Base-by-base conservation (phyloP, 2,797 vertebrate genomes). In the Mormyrops attenuatus region DNA sequence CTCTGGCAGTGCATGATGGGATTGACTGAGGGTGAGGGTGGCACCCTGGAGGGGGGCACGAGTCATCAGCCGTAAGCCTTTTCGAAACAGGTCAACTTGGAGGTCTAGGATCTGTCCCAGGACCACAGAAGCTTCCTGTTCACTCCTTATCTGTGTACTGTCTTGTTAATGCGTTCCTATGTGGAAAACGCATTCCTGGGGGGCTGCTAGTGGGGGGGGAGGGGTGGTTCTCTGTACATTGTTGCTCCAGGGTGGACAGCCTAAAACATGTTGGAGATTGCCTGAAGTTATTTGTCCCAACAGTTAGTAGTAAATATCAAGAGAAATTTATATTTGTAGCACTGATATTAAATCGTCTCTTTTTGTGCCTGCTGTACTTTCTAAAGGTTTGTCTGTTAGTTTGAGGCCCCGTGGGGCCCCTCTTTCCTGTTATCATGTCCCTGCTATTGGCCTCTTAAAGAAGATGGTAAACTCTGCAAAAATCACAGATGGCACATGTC, bases 1-100 rank as follows among this genome's bases (percentile, higher is more conserved):
- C 6, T 87, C 52, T 17, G 4, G 66, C 91, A 91, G 91, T 89
- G 91, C 92, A 92, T 7, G 89, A 93, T 41, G 90, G 93, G 92
- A 93, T 93, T 91, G 94, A 94, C 94, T 94, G 90, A 93, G 94
- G 93, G 92, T n/a, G 44, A 90, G 94, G 92, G 91, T 53, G 34
- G 60, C 63, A 90, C 89, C 4, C 0, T 91, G 89, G 95, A 94
- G 96, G 95, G 92, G 91, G 90, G 92, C 93, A 92, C 93, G 91
- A 90, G 34, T 41, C 92, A 91, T 93, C 92, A 57, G 85, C 85
- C 52, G 5, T 38, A 26, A 87, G 85, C 26, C n/a, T 30, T 57
- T 30, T 73, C 26, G 2, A 30, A 57, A 26, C 15, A 30, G 82
- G 82, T 13, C n/a, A 9, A 49, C 22, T 9, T 2, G 82, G 80